Conservation (phyloP, 23 tunicate genomes). For the Ascidia mentula region DNA sequence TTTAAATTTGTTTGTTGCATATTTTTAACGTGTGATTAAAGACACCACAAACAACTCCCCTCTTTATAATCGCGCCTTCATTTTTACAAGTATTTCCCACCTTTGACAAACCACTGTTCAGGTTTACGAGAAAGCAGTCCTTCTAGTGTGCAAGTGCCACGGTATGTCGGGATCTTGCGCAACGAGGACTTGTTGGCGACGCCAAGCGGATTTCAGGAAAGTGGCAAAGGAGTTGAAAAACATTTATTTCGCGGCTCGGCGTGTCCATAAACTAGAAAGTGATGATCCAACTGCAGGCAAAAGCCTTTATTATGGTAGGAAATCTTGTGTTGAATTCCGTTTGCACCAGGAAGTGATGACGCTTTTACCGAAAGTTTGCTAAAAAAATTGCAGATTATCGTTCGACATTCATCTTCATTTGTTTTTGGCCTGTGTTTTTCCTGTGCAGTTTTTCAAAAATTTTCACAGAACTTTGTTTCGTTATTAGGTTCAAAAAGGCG, state of each 20-base stretch:
- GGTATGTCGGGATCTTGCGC: constrained; percentile 35
- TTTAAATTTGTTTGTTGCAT: too few relatives aligned
- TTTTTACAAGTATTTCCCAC: too few relatives aligned
- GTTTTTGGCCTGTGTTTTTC: too few relatives aligned
- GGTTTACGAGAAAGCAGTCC: constrained; percentile 4
- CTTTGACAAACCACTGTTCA: too few relatives aligned
- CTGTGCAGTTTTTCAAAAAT: too few relatives aligned
- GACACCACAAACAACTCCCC: too few relatives aligned
- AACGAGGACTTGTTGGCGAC: constrained; percentile 23
- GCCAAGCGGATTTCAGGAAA: constrained; percentile 12
- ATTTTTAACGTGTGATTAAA: too few relatives aligned
- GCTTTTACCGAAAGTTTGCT: neutral
- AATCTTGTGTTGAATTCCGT: too few relatives aligned
- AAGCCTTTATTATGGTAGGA: neutral
- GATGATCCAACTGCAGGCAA: neutral
- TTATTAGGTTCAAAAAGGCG: constrained; percentile 12
- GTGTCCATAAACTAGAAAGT: neutral
- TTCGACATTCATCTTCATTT: too few relatives aligned
- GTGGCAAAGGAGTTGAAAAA: constrained; percentile 28
- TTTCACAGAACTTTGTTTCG: too few relatives aligned
- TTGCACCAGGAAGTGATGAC: too few relatives aligned
- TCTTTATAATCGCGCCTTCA: too few relatives aligned
- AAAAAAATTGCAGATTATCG: neutral
- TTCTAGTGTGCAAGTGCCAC: constrained; percentile 11
- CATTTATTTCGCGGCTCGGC: neutral